A percentile compares a stretch with the other conserved stretches of the same genome.
Evolutionary conservation across 2,113 vertebrate genomes (phyloP).

Genomic region (Phalacrocorax brasilianus): DNA sequence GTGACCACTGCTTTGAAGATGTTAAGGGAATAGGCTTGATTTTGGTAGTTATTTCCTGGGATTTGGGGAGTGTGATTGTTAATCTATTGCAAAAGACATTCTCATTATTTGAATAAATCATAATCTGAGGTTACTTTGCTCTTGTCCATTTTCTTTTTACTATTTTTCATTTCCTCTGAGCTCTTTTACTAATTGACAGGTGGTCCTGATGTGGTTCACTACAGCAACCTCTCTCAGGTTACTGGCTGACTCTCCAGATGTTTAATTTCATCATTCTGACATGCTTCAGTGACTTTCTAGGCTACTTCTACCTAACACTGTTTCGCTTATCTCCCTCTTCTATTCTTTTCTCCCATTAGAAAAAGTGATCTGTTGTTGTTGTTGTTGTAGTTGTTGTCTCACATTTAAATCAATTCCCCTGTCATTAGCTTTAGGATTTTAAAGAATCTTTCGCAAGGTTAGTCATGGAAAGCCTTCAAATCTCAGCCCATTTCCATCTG

Average conservation of each 20-base stretch:
- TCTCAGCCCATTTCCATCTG: background rate
- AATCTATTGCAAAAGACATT: background rate
- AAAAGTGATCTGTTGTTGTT: background rate
- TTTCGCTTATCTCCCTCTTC: background rate
- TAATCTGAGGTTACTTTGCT: constrained; percentile 7
- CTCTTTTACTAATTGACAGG: constrained; percentile 54
- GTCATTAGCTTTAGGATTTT: background rate
- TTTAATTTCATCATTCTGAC: constrained; percentile 52
- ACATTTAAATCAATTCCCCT: constrained; percentile 28
- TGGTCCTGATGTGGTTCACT: constrained; percentile 59
- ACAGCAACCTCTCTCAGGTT: constrained; percentile 41
- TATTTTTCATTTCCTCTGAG: constrained; percentile 24
- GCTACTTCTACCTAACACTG: constrained; percentile 24
- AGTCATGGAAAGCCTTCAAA: background rate
- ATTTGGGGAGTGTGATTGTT: background rate
- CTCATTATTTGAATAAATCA: constrained; percentile 21
- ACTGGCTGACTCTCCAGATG: constrained; percentile 58
- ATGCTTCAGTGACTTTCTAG: constrained; percentile 55
- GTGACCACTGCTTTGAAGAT: constrained; percentile 5
- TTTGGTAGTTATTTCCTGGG: constrained; percentile 5
- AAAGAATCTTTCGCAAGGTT: background rate
- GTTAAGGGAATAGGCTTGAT: background rate
- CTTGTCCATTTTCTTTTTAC: constrained; percentile 15
- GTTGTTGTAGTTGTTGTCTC: background rate
- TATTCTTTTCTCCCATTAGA: background rate